Evolutionary conservation across 2,113 vertebrate genomes (phyloP), one percentile per base, ranked within the genome.

Genomic region (Corythaixoides concolor): DNA sequence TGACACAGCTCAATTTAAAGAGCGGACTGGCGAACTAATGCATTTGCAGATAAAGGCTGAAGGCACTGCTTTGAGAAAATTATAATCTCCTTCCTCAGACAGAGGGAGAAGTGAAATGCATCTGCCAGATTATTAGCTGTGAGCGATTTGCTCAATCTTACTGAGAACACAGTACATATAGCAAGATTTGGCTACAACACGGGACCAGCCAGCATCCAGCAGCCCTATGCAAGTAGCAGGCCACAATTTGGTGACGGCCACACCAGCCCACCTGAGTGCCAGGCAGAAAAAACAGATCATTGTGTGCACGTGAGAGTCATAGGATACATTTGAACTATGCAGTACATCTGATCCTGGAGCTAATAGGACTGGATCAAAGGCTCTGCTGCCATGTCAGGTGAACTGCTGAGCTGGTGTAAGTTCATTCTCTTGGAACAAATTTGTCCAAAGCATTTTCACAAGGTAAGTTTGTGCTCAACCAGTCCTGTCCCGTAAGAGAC

Each of bases 11-110:
- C 63, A 18, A 82, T 94, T 97, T 94, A 92, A 94, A 90, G 55
- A 83, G 67, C 74, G 85, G 58, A 20, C 89, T 84, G 39, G 59
- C 85, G 67, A 95, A 91, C 47, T 74, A 95, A 95, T 85, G 50
- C 15, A 18, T 89, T 96, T 95, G 56, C 74, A 93, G 93, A 91
- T 92, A 94, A 95, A 93, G 23, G 74, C 74, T 91, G 97, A 97
- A 93, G 87, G 80, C 55, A 35, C 28, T 45, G 53, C 93, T 95
- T 97, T 92, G 92, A 96, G 85, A 91, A 96, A 95, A 96, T 92
- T 90, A 90, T 91, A 37, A 79, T 92, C 73, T 92, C 53, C 52
- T 94, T 97, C 64, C 70, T 88, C 87, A 95, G 77, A 92, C 45
- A 76, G 89, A 90, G 56, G 47, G 60, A 69, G 64, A 95, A 92